Base-by-base conservation (phyloP, 2,888 invertebrate genomes). In the Orchesella flavescens region DNA sequence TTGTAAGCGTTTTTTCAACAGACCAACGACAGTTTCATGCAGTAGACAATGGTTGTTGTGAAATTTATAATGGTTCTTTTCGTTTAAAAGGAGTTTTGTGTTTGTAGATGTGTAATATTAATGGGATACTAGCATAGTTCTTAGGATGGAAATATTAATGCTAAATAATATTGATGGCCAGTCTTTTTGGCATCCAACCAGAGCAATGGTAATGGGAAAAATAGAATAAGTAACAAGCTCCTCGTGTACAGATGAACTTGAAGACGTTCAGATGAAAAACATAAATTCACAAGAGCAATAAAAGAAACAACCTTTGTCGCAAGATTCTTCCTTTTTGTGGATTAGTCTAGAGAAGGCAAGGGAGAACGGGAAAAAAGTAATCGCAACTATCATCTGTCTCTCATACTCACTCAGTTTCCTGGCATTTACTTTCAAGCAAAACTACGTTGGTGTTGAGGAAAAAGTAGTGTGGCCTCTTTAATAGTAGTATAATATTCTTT, bases 221-320 rank as follows among this genome's bases (percentile, higher is more conserved):
- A 34, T 74, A 44, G 63, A 21, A 63, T 43, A 59, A 46, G 49
- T 34, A 17, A 23, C 46, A n/a, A 44, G 21, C 46, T 59, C 17
- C 19, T 68, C 34, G 21, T 23, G 80, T 24, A 19, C n/a, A 81
- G 34, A 34, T 0, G 34, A 59, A 63, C 68, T 74, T 81, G 81
- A 80, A 24, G 74, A 71, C 71, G 59, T 61, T 57, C 63, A 53
- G 71, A 78, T 59, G 78, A 66, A 81, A 73, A 61, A 74, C 81
- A 85, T 86, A 84, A 85, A 85, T 85, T 83, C 83, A 59, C 61
- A 82, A 34, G 83, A 80, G 84, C 82, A 86, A 85, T 86, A 85
- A 85, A 84, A 84, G 77, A 63, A 82, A 79, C 78, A 78, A 73
- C 23, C 73, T 72, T 78, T 63, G n/a, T 74, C 55, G 72, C 23